phyloP scores from a whole-genome alignment of 2,113 vertebrate genomes.

The Dipodomys spectabilis region DNA sequence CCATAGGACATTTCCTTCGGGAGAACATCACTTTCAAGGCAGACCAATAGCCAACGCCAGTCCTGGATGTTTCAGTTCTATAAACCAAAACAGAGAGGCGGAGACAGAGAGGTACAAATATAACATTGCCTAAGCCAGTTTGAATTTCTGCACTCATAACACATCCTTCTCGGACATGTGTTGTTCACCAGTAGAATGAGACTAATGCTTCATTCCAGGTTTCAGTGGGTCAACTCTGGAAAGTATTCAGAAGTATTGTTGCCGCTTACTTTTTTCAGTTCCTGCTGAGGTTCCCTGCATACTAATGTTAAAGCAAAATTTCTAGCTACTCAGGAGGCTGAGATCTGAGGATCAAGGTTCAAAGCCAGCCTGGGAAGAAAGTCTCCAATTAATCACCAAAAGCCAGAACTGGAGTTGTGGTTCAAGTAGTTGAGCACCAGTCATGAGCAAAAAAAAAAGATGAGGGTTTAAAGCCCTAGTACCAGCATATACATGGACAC shows the following conservation, averaged over 20 bases:
- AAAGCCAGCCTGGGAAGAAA: too few species aligned
- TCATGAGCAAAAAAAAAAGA: too few species aligned
- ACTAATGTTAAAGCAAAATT: neutral
- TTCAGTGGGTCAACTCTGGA: constrained; percentile 18
- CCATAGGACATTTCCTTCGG: neutral
- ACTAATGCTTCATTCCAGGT: neutral
- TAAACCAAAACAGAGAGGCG: neutral
- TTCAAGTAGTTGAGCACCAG: too few species aligned
- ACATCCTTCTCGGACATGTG: neutral
- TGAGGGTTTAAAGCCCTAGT: too few species aligned
- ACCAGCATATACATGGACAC: too few species aligned
- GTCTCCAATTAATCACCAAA: too few species aligned
- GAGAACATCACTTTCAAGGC: neutral
- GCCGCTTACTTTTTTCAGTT: constrained; percentile 37
- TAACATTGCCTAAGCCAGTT: neutral
- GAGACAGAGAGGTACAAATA: neutral
- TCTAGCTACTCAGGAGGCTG: too few species aligned
- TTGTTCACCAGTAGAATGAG: constrained; percentile 48
- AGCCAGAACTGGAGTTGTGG: too few species aligned
- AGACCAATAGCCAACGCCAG: constrained; percentile 7
- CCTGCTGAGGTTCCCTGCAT: constrained; percentile 41
- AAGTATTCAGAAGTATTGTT: constrained; percentile 37
- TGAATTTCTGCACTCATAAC: constrained; percentile 24
- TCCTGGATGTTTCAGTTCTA: constrained; percentile 29
- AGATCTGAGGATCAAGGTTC: too few species aligned